Evolutionary conservation across 1,140 invertebrate species (phyloP).

Genomic region (Drosophila subpulchrella): DNA sequence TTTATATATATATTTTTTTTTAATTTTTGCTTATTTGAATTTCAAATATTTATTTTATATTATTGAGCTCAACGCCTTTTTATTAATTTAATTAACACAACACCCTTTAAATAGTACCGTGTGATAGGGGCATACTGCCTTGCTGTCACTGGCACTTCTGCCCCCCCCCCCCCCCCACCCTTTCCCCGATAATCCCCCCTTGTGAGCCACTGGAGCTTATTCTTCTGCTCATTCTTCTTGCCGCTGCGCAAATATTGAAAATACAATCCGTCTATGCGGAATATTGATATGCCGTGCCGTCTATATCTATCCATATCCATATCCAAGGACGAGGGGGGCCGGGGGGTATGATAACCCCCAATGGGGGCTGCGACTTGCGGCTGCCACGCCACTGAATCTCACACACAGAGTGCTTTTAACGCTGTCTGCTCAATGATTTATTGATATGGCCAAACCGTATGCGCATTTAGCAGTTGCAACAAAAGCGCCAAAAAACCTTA

Average conservation of each 20-base stretch:
- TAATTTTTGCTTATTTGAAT: too few species aligned
- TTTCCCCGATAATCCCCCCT: not conserved
- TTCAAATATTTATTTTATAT: too few species aligned
- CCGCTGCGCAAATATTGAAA: slow-evolving; percentile 81
- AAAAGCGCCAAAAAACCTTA: slow-evolving; percentile 45
- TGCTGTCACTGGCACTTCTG: slow-evolving; percentile 1
- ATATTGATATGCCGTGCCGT: slow-evolving; percentile 75
- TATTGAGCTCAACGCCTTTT: too few species aligned
- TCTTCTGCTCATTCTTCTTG: slow-evolving; percentile 47
- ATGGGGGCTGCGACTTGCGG: slow-evolving; percentile 36
- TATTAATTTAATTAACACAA: too few species aligned
- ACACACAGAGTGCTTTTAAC: slow-evolving; percentile 72
- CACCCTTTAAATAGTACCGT: not conserved
- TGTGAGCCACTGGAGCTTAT: slow-evolving; percentile 30
- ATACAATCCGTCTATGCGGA: slow-evolving; percentile 81
- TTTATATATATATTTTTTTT: too few species aligned
- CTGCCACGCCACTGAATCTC: slow-evolving; percentile 28
- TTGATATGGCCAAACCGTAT: slow-evolving; percentile 68
- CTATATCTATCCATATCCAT: slow-evolving; percentile 52
- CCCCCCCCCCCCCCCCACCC: not conserved
- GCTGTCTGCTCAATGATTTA: slow-evolving; percentile 79
- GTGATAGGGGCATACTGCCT: slow-evolving; percentile 2
- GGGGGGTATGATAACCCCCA: not conserved
- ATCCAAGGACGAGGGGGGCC: not conserved
- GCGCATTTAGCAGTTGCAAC: slow-evolving; percentile 67